A percentile compares a stretch with the other conserved stretches of the same genome.
Evolutionary conservation across 2,113 vertebrate genomes (phyloP).

Genomic region (Brachyhypopomus gauderio): DNA sequence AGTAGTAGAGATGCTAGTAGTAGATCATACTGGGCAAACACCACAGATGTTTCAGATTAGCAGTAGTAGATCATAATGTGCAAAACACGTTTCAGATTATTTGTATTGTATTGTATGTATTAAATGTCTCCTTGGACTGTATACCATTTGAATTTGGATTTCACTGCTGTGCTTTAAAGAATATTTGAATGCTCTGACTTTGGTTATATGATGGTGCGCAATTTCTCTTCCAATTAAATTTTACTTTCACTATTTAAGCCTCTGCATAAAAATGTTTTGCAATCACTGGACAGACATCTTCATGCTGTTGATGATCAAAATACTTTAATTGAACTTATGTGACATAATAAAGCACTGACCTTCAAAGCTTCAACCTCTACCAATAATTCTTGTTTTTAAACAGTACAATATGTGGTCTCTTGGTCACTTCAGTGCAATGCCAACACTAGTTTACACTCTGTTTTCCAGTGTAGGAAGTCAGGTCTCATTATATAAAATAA

Average conservation of each 20-base stretch:
- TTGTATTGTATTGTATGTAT: too few species aligned
- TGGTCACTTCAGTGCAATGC: not conserved
- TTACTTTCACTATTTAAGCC: not conserved
- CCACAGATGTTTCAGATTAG: too few species aligned
- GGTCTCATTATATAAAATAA: conserved; percentile 34
- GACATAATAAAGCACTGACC: not conserved
- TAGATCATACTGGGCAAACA: too few species aligned
- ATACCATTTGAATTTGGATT: too few species aligned
- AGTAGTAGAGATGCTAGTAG: too few species aligned
- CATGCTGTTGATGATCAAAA: not conserved
- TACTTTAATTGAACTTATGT: not conserved
- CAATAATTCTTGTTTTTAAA: not conserved
- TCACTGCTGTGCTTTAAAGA: too few species aligned
- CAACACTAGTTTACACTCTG: not conserved
- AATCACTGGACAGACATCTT: not conserved
- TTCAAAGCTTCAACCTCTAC: not conserved
- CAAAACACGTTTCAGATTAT: too few species aligned
- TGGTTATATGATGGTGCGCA: too few species aligned
- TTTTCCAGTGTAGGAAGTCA: conserved; percentile 4
- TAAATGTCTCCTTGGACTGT: too few species aligned
- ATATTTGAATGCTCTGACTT: too few species aligned
- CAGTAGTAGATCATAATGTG: too few species aligned
- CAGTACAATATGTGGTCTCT: not conserved
- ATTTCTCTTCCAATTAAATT: not conserved
- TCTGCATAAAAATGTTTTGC: not conserved